Percentiles rank a stretch among this genome's conserved stretches.
These are phyloP conservation scores for Gambusia yucatana DNA, from an alignment of 2,797 vertebrate genomes.

Conservation along the genomic window DNA sequence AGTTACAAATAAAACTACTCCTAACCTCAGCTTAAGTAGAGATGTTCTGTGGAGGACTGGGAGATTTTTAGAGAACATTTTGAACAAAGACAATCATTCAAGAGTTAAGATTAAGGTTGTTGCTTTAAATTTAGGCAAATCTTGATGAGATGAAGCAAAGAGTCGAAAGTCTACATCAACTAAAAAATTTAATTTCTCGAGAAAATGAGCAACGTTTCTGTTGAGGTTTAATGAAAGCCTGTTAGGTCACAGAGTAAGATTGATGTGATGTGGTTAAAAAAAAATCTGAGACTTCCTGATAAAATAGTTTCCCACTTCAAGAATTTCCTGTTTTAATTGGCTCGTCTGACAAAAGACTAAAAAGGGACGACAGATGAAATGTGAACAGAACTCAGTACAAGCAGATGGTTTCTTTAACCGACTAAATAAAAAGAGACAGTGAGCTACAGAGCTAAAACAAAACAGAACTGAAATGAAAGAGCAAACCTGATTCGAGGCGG, in stretches of 20 bases:
- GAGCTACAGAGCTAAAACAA: constrained; percentile 79
- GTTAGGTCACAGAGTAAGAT: constrained; percentile 8
- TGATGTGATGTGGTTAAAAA: constrained; percentile 20
- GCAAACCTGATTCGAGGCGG: constrained; percentile 99
- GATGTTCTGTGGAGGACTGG: background rate
- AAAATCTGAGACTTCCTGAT: constrained; percentile 20
- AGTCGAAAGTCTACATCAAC: background rate
- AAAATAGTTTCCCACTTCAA: constrained; percentile 34
- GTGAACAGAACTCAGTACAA: constrained; percentile 44
- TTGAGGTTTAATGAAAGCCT: background rate
- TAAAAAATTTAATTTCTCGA: background rate
- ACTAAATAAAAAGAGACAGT: constrained; percentile 46
- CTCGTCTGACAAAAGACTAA: constrained; percentile 38
- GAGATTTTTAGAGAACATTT: background rate
- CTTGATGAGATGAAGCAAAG: background rate
- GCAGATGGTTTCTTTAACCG: constrained; percentile 34
- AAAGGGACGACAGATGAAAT: constrained; percentile 60
- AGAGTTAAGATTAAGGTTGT: background rate
- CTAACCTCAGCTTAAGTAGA: background rate
- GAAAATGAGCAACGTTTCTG: background rate
- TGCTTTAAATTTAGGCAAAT: background rate
- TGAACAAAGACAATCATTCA: background rate
- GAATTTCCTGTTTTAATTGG: constrained; percentile 46
- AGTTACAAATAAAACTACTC: background rate
- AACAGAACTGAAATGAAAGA: constrained; percentile 91